Evolutionary conservation across 1,140 invertebrate species (phyloP).

Genomic region (Drosophila novamexicana): DNA sequence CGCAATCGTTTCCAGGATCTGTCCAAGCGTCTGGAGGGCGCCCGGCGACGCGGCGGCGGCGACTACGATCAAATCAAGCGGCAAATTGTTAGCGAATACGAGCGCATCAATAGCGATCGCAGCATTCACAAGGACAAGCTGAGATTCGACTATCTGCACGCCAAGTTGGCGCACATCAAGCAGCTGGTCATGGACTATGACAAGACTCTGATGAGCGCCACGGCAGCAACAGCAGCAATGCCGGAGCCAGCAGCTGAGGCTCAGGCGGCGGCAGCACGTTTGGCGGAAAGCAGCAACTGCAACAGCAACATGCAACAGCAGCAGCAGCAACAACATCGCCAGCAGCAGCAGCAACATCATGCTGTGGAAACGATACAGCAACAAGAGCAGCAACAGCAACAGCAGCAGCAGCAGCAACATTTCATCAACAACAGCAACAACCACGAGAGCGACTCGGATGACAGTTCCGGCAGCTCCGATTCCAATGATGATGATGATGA

Average conservation of each 20-base stretch:
- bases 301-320: slow-evolving; percentile 16
- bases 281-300: slow-evolving; percentile 12
- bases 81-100: slow-evolving; percentile 93
- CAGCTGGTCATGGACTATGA: slow-evolving; percentile 93
- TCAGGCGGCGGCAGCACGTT: slow-evolving; percentile 22
- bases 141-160: slow-evolving; percentile 93
- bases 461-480: slow-evolving; percentile 74
- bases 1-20: slow-evolving; percentile 91
- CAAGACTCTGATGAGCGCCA: slow-evolving; percentile 78
- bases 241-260: slow-evolving; percentile 5
- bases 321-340: slow-evolving; percentile 40
- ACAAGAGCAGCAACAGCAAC: slow-evolving; percentile 32
- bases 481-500: slow-evolving; percentile 75
- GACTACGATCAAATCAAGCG: slow-evolving; percentile 86
- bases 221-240: slow-evolving; percentile 8
- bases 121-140: slow-evolving; percentile 89
- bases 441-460: slow-evolving; percentile 70
- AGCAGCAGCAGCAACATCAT: slow-evolving; percentile 55
- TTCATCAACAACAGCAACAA: slow-evolving; percentile 26
- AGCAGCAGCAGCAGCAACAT: slow-evolving; percentile 6
- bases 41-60: slow-evolving; percentile 52
- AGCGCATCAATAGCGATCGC: slow-evolving; percentile 90
- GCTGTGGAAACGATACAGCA: slow-evolving; percentile 68
- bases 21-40: slow-evolving; percentile 77
- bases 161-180: slow-evolving; percentile 96